Conservation (phyloP, 1,140 invertebrate genomes). For the Asbolus verrucosus region DNA sequence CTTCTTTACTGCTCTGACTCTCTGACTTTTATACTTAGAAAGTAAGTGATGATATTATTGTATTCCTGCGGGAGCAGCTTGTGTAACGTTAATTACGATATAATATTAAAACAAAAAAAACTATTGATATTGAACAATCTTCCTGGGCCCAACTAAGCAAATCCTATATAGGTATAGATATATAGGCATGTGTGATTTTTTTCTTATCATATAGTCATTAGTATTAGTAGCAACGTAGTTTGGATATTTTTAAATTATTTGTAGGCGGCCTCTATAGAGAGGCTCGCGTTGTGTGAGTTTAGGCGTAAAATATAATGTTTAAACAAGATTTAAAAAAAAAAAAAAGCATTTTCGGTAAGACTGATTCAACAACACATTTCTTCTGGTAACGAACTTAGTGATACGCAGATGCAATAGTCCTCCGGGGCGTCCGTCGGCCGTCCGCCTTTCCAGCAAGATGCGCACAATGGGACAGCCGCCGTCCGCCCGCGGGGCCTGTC, state of each 20-base stretch:
- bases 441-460: conserved; percentile 33
- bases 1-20: conserved; percentile 50
- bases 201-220: conserved; percentile 65
- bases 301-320: conserved; percentile 21
- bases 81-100: conserved; percentile 58
- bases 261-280: conserved; percentile 28
- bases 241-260: conserved; percentile 34
- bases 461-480: conserved; percentile 35
- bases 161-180: conserved; percentile 62
- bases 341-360: conserved; percentile 64
- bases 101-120: conserved; percentile 50
- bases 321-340: conserved; percentile 37
- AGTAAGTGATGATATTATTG: conserved; percentile 58
- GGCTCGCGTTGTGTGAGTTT: conserved; percentile 34
- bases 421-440: conserved; percentile 25
- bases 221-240: conserved; percentile 51
- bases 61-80: conserved; percentile 61
- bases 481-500: conserved; percentile 40
- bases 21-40: conserved; percentile 56
- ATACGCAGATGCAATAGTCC: conserved; percentile 58
- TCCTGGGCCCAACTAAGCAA: conserved; percentile 65
- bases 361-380: conserved; percentile 66
- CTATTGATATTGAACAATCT: conserved; percentile 62
- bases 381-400: conserved; percentile 64
- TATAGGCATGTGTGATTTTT: conserved; percentile 65